Evolutionary conservation across 2,888 invertebrate species (phyloP), one percentile per base, ranked within the genome.

Genomic region (Melanargia galathea): DNA sequence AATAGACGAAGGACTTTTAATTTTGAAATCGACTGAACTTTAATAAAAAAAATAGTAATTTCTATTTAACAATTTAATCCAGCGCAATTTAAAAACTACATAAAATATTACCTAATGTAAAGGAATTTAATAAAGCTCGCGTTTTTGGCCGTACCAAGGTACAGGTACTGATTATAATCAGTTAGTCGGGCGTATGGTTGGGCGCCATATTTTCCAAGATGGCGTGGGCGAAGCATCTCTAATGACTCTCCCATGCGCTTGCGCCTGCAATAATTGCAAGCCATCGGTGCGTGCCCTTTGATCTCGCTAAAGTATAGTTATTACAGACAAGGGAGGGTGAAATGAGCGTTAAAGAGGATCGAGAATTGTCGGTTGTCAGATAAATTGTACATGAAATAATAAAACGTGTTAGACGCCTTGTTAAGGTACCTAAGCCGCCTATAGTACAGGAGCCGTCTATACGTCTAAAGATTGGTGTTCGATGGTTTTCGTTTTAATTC

Each of bases 251-350:
- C 84, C 84, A 85, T 86, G 86, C 82, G 81, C 85, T 69, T 65
- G 83, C 81, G 81, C 81, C 75, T 79, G 82, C 77, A 83, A 87
- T 90, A 89, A 90, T 90, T 88, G 88, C 87, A 82, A 83, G 78
- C 81, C 82, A 80, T 83, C 84, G 86, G 85, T 84, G 77, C 80
- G 76, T 85, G 90, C 86, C 90, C 90, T 90, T 89, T 90, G 90
- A 90, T 89, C 90, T 86, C 69, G 68, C 76, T 76, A 78, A 80
- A 82, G 81, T 84, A 86, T 87, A 86, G 89, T 90, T 90, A 90
- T 90, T 90, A 89, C 81, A 78, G 80, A 81, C 82, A 80, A 84
- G 80, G 80, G 81, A 85, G 88, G 87, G 84, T 85, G 86, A 85
- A 87, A 88, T 89, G 82, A 84, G 82, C 84, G 84, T 79, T 88